A percentile compares a stretch with the other conserved stretches of the same genome.
Conservation (phyloP, 92 coral and sea anemone species). For the Epizoanthus stellaris region DNA sequence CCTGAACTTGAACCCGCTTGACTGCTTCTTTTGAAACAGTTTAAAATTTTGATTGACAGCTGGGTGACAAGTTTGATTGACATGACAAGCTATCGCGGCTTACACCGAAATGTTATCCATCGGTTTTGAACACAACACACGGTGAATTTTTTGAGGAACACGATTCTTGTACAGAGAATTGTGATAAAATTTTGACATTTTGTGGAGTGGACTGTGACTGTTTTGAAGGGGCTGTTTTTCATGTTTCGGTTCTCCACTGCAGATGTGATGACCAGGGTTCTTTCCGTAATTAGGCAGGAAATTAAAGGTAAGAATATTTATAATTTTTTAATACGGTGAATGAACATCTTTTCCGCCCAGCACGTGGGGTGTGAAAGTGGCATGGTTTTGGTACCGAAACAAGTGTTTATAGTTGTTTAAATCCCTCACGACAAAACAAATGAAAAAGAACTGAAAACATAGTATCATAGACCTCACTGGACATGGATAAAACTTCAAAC, state of each 20-base stretch:
- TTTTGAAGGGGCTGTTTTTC: neutral
- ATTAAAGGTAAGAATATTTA: conserved; percentile 47
- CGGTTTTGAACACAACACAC: conserved; percentile 31
- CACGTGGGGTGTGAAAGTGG: conserved; percentile 39
- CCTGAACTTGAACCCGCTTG: neutral
- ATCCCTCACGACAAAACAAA: neutral
- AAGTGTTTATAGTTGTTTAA: neutral
- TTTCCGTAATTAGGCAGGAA: conserved; percentile 40
- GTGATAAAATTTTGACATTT: neutral
- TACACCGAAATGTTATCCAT: conserved; percentile 25
- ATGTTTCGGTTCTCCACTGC: conserved; percentile 4
- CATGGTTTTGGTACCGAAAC: conserved; percentile 1
- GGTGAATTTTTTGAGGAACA: conserved; percentile 12
- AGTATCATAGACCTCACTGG: neutral
- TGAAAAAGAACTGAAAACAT: neutral
- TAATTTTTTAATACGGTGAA: conserved; percentile 34
- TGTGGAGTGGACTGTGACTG: neutral
- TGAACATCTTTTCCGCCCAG: conserved; percentile 7
- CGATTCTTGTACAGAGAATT: neutral
- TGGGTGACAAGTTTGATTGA: conserved; percentile 1
- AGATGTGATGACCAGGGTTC: conserved; percentile 27
- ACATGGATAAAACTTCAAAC: neutral
- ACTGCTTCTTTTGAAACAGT: conserved; percentile 8
- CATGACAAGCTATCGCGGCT: conserved; percentile 27
- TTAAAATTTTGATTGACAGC: conserved; percentile 31